Evolutionary conservation across 1,140 invertebrate genomes (phyloP).

Genomic region (Drosophila nigromelanica): DNA sequence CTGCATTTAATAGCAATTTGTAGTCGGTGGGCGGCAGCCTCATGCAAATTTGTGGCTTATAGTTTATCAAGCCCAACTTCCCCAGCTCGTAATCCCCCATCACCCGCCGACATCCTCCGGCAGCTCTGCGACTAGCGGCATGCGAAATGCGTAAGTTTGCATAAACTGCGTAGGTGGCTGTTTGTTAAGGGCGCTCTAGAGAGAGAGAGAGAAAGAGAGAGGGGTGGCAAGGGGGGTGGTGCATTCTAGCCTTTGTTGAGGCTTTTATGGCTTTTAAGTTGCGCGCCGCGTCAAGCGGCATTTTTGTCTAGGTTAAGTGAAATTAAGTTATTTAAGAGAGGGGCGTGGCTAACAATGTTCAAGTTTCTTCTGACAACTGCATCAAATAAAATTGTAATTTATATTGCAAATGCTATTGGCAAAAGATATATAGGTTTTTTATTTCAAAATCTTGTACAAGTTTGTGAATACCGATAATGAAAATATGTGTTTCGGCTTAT

Average conservation of each 20-base stretch:
- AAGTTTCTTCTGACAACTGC: too few species aligned
- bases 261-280: slow-evolving; percentile 58
- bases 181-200: slow-evolving; percentile 5
- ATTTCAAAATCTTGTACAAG: too few species aligned
- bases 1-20: slow-evolving; percentile 79
- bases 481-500: too few species aligned
- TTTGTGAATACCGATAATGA: too few species aligned
- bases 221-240: not conserved
- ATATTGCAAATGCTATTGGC: too few species aligned
- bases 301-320: slow-evolving; percentile 43
- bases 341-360: not conserved
- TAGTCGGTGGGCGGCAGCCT: slow-evolving; percentile 64
- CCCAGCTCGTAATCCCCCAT: not conserved
- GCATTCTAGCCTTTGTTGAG: slow-evolving; percentile 58
- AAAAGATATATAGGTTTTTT: too few species aligned
- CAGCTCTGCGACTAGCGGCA: slow-evolving; percentile 19
- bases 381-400: too few species aligned
- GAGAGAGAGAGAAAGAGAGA: not conserved
- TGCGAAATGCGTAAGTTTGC: slow-evolving; percentile 73
- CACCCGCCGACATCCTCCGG: too few species aligned
- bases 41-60: slow-evolving; percentile 81
- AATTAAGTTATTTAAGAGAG: slow-evolving; percentile 29
- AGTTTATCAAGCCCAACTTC: slow-evolving; percentile 72
- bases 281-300: slow-evolving; percentile 45
- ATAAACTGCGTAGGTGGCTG: slow-evolving; percentile 65